These are phyloP conservation scores for Ennomos fuscantarius DNA, from an alignment of 2,888 invertebrate genomes.

Conservation along the genomic window DNA sequence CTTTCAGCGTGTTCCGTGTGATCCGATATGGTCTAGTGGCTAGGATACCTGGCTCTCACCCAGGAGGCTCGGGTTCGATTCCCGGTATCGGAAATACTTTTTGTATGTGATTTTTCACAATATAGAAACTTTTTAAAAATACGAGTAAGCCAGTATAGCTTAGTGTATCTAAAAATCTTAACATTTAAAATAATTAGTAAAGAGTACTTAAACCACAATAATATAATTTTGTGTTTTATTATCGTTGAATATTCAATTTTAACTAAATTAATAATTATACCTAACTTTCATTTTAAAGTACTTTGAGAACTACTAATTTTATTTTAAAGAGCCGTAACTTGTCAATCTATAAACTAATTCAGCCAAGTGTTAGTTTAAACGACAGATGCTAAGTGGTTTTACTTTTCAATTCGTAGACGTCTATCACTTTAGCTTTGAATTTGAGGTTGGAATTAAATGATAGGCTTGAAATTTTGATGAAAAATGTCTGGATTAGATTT, in stretches of 20 bases:
- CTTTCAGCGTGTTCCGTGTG: not conserved
- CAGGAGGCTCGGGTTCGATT: constrained; percentile 87
- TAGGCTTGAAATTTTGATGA: constrained; percentile 4
- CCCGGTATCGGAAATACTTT: constrained; percentile 66
- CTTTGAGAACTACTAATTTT: no score
- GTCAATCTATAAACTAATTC: not conserved
- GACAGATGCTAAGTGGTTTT: constrained; percentile 8
- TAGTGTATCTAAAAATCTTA: no score
- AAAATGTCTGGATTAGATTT: not conserved
- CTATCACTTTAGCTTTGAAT: constrained; percentile 20
- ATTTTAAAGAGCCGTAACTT: not conserved
- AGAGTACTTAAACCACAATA: no score
- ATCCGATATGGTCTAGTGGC: constrained; percentile 87
- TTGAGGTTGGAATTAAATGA: not conserved
- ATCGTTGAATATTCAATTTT: no score
- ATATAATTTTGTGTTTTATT: no score
- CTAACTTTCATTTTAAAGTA: no score
- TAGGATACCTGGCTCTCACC: constrained; percentile 90
- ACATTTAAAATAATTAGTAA: no score
- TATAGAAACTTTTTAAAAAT: no score
- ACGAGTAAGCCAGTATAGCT: no score
- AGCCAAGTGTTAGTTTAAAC: not conserved
- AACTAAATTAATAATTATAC: no score
- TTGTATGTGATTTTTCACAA: constrained; percentile 25
- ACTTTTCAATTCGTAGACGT: constrained; percentile 17